Evolutionary conservation across 2,797 vertebrate species (phyloP).

Genomic region (Hyperoplus immaculatus): DNA sequence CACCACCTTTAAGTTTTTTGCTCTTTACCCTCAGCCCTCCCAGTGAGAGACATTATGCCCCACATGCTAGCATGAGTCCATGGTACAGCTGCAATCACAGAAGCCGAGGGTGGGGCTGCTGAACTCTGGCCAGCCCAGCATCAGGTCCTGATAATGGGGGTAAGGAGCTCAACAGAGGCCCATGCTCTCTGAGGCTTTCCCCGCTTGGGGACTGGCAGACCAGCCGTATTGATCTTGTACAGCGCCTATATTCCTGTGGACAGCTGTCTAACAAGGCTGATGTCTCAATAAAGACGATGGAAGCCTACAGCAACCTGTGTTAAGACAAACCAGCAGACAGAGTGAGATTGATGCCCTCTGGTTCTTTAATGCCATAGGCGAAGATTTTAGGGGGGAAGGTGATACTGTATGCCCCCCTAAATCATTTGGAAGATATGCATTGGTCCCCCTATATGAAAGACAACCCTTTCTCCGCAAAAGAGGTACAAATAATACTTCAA

Average conservation of each 20-base stretch:
- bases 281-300: slow-evolving; percentile 71
- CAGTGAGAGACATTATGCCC: slow-evolving; percentile 34
- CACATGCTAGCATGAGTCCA: slow-evolving; percentile 40
- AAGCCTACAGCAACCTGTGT: slow-evolving; percentile 37
- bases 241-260: slow-evolving; percentile 64
- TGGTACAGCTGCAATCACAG: slow-evolving; percentile 46
- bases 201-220: slow-evolving; percentile 45
- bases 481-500: too few relatives aligned
- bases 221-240: slow-evolving; percentile 66
- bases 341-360: slow-evolving; percentile 19
- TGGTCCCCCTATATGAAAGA: too few relatives aligned
- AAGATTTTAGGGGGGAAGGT: too few relatives aligned
- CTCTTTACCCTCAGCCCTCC: slow-evolving; percentile 43
- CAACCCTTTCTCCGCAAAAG: too few relatives aligned
- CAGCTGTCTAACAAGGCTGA: slow-evolving; percentile 80
- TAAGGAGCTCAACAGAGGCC: slow-evolving; percentile 61
- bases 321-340: slow-evolving; percentile 32
- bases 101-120: slow-evolving; percentile 36
- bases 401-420: too few relatives aligned
- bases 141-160: slow-evolving; percentile 62
- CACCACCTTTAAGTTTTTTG: neutral
- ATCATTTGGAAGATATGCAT: too few relatives aligned
- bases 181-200: slow-evolving; percentile 45
- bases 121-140: slow-evolving; percentile 59
- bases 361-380: slow-evolving; percentile 17